Conservation (phyloP, 2,113 vertebrate species). For the Dasypus novemcinctus region DNA sequence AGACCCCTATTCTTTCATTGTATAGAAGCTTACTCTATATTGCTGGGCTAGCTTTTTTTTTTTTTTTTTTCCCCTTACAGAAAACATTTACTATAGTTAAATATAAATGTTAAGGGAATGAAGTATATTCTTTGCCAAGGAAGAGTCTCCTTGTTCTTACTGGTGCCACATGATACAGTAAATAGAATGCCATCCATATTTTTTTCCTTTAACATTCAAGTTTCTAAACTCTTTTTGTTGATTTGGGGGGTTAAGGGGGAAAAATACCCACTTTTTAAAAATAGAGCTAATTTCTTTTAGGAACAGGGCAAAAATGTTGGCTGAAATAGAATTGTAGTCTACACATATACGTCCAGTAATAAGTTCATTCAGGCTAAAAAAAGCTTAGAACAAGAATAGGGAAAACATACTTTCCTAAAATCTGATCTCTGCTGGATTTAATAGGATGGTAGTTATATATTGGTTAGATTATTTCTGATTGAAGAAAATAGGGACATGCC, state of each 20-base stretch:
- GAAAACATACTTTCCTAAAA: background rate
- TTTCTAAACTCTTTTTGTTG: background rate
- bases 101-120: slow-evolving; percentile 9
- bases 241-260: background rate
- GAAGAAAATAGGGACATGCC: background rate
- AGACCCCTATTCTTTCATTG: background rate
- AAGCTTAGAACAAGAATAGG: background rate
- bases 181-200: background rate
- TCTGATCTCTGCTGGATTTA: background rate
- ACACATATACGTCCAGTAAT: background rate
- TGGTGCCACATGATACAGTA: background rate
- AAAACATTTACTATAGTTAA: slow-evolving; percentile 24
- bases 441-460: background rate
- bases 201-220: background rate
- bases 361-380: background rate
- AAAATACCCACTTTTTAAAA: background rate
- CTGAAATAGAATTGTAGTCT: slow-evolving; percentile 2
- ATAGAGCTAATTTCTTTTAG: background rate
- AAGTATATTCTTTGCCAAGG: background rate
- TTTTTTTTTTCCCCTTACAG: background rate
- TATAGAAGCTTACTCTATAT: background rate
- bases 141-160: background rate
- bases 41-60: background rate
- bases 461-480: slow-evolving; percentile 5
- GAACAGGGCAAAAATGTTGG: background rate